Evolutionary conservation across 2,888 invertebrate species (phyloP), one percentile per base, ranked within the genome.

Genomic region (Schrankia costaestrigalis): DNA sequence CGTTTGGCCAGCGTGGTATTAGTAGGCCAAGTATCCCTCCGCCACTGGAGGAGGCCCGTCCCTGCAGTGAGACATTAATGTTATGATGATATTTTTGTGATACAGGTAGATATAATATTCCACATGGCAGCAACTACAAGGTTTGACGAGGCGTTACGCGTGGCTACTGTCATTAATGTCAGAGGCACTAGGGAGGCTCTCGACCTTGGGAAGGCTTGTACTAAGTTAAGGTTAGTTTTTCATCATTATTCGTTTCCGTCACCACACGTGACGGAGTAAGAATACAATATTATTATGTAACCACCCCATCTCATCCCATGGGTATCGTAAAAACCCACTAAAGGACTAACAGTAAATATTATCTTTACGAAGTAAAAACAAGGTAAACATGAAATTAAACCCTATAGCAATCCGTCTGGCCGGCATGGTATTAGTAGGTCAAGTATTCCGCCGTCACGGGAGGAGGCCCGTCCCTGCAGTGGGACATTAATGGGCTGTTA

Each of bases 61-160:
- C 7, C 7, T 17, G 3, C 17, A 7, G 17, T 5, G 7, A 17
- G 17, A 17, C 17, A 5, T 17, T 17, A 7, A 17, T 7, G 17
- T 3, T 17, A 3, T 17, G 7, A 17, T 7, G 7, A 5, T 5
- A 3, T 17, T 17, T 7, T 17, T 5, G 17, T 7, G 3, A 17
- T 7, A 17, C 3, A 86, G 85, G 80, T 82, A 0, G 74, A 82
- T 5, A 63, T 87, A 4, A 83, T 88, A 12, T 81, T 87, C 53
- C 89, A 89, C 49, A 79, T 77, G 1, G 89, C 89, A 0, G 89
- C 89, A 0, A 89, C 89, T 0, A 86, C 89, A 0, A 56, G 82
- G 2, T 89, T 89, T 41, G 86, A 89, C 39, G 88, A 87, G 46
- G 70, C 79, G 0, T 40, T 89, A 1, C 72, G 75, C 11, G 63